Evolutionary conservation across 2,797 vertebrate genomes (phyloP), one percentile per base, ranked within the genome.

Genomic region (Pangasius sanitwongsei): DNA sequence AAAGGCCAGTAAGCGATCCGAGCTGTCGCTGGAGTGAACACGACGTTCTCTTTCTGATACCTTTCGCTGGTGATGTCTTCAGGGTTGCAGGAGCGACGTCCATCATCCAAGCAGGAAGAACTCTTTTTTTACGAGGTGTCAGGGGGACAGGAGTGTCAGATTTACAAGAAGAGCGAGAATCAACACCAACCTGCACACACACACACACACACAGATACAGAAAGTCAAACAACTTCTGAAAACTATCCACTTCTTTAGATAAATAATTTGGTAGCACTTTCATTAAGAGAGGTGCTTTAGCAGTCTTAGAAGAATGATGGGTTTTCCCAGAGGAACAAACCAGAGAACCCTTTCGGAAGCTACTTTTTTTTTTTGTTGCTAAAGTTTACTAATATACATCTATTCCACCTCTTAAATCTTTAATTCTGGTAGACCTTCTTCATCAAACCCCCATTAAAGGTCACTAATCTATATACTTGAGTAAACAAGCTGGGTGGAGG

Each of bases 61-160:
- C 91, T 93, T 88, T 92, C 3, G 85, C 44, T 2, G 59, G 63
- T 25, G 91, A 57, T 0, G 92, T 90, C 16, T 34, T 63, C 9
- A 11, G 80, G 4, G 87, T 25, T 11, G 90, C 50, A 1, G 89
- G 65, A 1, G 12, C 86, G 0, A 57, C 31, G 0, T 80, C 57
- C 93, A 89, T 91, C 96, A 97, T 97, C 96, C 96, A 97, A 0
- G 92, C 87, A 4, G 96, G 96, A 87, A 97, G 91, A 69, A 94
- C 88, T 83, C 96, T 91, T 23, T 75, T 94, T 90, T 50, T 93
- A 65, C 78, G 34, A 6, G 18, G 85, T 0, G 37, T 87, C 25
- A 1, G 8, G 70, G 82, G 74, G 6, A 25, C 13, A 15, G 81
- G 53, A 31, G 4, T 11, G 13, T 78, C 61, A 2, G 48, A 23